Evolutionary conservation across 2,888 invertebrate species (phyloP).

Genomic region (Caradrina kadenii): DNA sequence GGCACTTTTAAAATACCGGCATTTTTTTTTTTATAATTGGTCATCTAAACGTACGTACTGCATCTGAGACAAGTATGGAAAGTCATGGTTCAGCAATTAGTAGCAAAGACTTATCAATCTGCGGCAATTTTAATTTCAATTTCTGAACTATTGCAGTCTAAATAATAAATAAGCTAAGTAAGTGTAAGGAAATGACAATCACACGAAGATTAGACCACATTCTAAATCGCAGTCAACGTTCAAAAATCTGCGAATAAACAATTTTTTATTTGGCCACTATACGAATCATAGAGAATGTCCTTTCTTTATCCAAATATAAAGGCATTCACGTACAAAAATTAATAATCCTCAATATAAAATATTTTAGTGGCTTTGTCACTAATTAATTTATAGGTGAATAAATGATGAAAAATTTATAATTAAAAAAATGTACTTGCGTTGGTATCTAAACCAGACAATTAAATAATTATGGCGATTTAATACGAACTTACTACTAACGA

Average conservation of each 20-base stretch:
- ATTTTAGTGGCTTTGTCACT: not conserved
- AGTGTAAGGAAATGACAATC: not conserved
- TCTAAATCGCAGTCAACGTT: conserved; percentile 1
- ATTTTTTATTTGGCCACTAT: not conserved
- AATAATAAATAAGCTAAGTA: not conserved
- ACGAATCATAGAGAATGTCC: not conserved
- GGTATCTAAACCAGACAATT: conserved; percentile 16
- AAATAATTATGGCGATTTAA: conserved; percentile 60
- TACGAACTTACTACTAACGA: conserved; percentile 43
- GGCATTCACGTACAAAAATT: not conserved
- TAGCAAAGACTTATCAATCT: conserved; percentile 6
- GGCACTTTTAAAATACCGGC: not conserved
- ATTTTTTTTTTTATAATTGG: not conserved
- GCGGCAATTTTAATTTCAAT: not conserved
- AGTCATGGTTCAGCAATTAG: conserved; percentile 30
- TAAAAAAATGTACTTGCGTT: conserved; percentile 18
- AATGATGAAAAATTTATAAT: not conserved
- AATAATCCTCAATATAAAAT: not conserved
- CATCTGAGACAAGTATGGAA: conserved; percentile 11
- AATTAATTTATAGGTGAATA: not conserved
- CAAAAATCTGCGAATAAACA: not conserved
- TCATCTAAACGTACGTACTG: not conserved
- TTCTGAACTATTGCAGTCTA: not conserved
- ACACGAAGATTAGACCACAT: not conserved
- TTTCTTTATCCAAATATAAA: not conserved